Evolutionary conservation across 2,113 vertebrate species (phyloP), one percentile per base, ranked within the genome.

Genomic region (Heterotilapia buettikoferi): DNA sequence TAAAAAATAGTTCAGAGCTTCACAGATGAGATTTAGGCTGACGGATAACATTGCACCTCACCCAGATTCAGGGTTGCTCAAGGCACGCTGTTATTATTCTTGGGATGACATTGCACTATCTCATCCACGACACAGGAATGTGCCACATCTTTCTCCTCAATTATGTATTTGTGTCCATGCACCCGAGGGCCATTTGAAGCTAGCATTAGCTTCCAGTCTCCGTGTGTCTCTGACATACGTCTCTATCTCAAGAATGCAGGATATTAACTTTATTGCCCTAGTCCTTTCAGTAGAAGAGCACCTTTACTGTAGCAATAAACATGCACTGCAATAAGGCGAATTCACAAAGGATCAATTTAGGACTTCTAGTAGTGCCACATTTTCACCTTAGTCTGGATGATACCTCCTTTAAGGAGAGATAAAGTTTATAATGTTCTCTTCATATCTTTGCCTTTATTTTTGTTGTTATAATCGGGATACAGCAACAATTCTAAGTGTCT

Each of bases 71-170:
- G 84, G 68, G 78, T 24, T 82, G 90, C 92, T 94, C 45, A 78
- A 84, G 89, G 90, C 93, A 10, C 5, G 5, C 40, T 21, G 6
- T 73, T 88, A 84, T 89, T 92, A 92, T 92, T 93, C 85, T 86
- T 88, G 57, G 66, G 57, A 89, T 80, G 86, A 89, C 90, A 93
- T 92, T 88, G 93, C 87, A 93, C 50, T 84, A 87, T 91, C 78
- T 83, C 86, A 89, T 68, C 59, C 84, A 71, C 89, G 85, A 85
- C 85, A 90, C 71, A 71, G 29, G 11, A 84, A 88, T 93, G 80
- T 73, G 71, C 71, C 71, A 78, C 6, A 53, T 84, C 59, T 73
- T 80, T 85, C 50, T 29, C 18, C 82, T 84, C 47, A 91, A 53
- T 94, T 81, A 86, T 84, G 73, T 80, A 89, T 92, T 89, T 90